phyloP scores from a whole-genome alignment of 2,797 vertebrate genomes.

The Malacoctenus gilli region DNA sequence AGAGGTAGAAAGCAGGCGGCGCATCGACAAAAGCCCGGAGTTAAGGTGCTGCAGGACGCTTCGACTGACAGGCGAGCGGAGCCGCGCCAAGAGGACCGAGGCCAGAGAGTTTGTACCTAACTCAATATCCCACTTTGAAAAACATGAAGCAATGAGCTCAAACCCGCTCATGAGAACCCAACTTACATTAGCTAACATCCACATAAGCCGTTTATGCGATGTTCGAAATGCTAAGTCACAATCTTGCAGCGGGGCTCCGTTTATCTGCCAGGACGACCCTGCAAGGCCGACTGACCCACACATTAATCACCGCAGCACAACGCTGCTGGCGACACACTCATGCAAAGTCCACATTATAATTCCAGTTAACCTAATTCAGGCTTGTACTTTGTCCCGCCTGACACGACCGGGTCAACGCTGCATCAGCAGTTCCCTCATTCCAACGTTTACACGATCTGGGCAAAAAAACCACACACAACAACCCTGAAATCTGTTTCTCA shows the following conservation, averaged over 20 bases:
- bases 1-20: constrained; percentile 48
- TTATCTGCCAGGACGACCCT: constrained; percentile 33
- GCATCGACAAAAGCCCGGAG: constrained; percentile 34
- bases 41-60: constrained; percentile 17
- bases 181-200: constrained; percentile 25
- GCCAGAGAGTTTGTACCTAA: constrained; percentile 10
- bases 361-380: constrained; percentile 42
- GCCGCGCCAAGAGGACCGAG: constrained; percentile 3
- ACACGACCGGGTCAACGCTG: constrained; percentile 36
- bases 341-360: constrained; percentile 29
- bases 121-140: constrained; percentile 8
- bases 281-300: constrained; percentile 54
- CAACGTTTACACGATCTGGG: constrained; percentile 2
- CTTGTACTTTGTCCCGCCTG: constrained; percentile 24
- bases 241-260: constrained; percentile 38
- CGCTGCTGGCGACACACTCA: constrained; percentile 12
- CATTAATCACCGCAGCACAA: constrained; percentile 44
- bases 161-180: constrained; percentile 20
- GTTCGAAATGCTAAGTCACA: constrained; percentile 25
- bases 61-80: constrained; percentile 10
- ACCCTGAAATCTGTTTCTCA: constrained; percentile 14
- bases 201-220: constrained; percentile 42
- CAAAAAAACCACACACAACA: neutral
- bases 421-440: constrained; percentile 12
- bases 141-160: constrained; percentile 23